Base-by-base conservation (phyloP, 92 coral and sea anemone species). In the Zoanthus solanderi region DNA sequence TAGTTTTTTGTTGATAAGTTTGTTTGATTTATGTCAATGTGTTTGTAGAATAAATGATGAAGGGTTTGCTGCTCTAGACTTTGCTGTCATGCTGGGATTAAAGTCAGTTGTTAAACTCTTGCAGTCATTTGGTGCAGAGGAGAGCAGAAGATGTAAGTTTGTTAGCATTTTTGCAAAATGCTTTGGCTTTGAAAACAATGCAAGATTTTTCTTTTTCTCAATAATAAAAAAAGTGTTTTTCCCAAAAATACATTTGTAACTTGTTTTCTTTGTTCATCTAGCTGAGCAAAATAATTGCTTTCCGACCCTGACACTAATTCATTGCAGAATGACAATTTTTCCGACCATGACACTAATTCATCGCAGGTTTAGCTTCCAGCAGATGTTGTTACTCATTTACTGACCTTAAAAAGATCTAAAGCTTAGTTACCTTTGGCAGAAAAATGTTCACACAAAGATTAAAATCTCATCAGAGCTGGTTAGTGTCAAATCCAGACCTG, bases 31-130 rank as follows among this genome's bases (percentile, higher is more conserved):
- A 63, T 30, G 45, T 69, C 46, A 69, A 13, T 13, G 30, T 23
- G 15, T 30, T 47, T 61, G 18, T 83, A 97, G 99, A 46, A 76
- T 90, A 17, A 97, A 95, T 78, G 95, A 92, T 75, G 99, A 97
- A 78, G 99, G 99, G 4, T 95, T 97, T 83, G 94, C 98, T 12
- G 94, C 99, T 18, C 89, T 97, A 79, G 99, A 97, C 54, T 92
- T 97, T 47, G 96, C 99, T n/a, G 90, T 94, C 47, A 93, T 97
- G 94, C 96, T 97, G 34, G 98, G 96, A 18, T 88, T 82, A 72
- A 89, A 87, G 34, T 76, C 92, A 71, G 93, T 94, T 57, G 93
- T 92, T 13, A 92, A 88, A 79, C 87, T 95, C 81, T 92, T 97
- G 72, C 91, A 90, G 79, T 78, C 93, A 31, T 92, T 87, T 75